A percentile compares a stretch with the other conserved stretches of the same genome.
Conservation (phyloP, 1,140 invertebrate genomes). For the Dryas iulia region DNA sequence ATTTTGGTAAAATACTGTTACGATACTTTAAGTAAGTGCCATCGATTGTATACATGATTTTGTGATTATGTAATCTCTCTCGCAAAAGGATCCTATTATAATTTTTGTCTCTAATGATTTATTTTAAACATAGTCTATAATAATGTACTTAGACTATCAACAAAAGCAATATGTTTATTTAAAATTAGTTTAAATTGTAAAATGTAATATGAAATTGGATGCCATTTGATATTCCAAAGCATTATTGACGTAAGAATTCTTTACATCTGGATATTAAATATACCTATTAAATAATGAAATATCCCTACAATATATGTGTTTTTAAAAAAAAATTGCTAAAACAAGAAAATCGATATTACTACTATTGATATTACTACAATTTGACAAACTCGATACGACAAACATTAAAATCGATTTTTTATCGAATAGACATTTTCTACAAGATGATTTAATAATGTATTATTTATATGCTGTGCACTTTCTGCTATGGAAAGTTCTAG, state of each 20-base stretch:
- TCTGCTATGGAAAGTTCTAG: background rate
- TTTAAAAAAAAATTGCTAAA: too few relatives aligned
- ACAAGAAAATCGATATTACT: too few relatives aligned
- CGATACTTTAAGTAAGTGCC: too few relatives aligned
- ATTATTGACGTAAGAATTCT: background rate
- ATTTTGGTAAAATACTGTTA: too few relatives aligned
- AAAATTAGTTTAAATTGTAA: background rate
- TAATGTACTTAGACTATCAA: background rate
- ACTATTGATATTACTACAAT: too few relatives aligned
- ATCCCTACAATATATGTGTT: too few relatives aligned
- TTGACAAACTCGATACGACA: background rate
- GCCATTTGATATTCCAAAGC: background rate
- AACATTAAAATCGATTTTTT: background rate
- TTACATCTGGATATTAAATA: background rate
- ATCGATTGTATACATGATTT: too few relatives aligned
- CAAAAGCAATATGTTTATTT: background rate
- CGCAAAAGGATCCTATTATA: too few relatives aligned
- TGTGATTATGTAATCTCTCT: too few relatives aligned
- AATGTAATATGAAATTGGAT: background rate
- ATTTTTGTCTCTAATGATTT: too few relatives aligned
- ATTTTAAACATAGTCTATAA: background rate
- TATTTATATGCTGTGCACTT: background rate
- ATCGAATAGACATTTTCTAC: background rate
- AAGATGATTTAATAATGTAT: background rate
- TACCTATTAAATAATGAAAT: too few relatives aligned